Percentiles rank a stretch among this genome's conserved stretches.
phyloP scores from a whole-genome alignment of 2,888 invertebrate genomes.

The Drosophila demipolita region DNA sequence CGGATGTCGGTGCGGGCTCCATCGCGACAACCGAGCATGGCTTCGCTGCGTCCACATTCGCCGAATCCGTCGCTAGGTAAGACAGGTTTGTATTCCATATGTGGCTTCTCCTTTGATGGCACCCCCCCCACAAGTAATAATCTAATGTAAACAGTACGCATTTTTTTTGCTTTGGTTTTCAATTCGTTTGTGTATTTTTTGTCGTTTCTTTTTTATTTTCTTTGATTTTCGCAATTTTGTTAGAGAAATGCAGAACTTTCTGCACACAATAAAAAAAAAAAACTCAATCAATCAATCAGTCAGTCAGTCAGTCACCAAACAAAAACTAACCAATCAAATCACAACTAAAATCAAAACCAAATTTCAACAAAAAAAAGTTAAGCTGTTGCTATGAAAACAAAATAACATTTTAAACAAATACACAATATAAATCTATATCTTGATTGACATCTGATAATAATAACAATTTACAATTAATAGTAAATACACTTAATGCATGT shows the following conservation, averaged over 20 bases:
- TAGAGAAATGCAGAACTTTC: slow-evolving; percentile 60
- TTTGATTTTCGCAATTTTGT: slow-evolving; percentile 53
- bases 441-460: slow-evolving; percentile 41
- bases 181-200: slow-evolving; percentile 34
- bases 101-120: slow-evolving; percentile 39
- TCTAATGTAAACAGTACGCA: slow-evolving; percentile 37
- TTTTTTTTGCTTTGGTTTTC: slow-evolving; percentile 36
- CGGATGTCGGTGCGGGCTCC: slow-evolving; percentile 92
- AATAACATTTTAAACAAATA: slow-evolving; percentile 8
- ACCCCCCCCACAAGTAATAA: slow-evolving; percentile 26
- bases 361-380: slow-evolving; percentile 22
- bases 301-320: slow-evolving; percentile 53
- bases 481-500: slow-evolving; percentile 30
- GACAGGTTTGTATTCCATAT: slow-evolving; percentile 85
- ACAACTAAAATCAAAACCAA: slow-evolving; percentile 23
- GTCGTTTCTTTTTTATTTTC: slow-evolving; percentile 27
- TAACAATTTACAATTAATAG: slow-evolving; percentile 16
- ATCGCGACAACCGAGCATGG: slow-evolving; percentile 94
- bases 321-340: slow-evolving; percentile 52
- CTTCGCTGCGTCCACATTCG: slow-evolving; percentile 92
- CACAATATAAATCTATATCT: slow-evolving; percentile 8
- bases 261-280: slow-evolving; percentile 51
- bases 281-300: slow-evolving; percentile 52
- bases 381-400: slow-evolving; percentile 13
- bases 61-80: slow-evolving; percentile 86